phyloP scores from a whole-genome alignment of 2,888 invertebrate genomes.

The Pecten maximus region DNA sequence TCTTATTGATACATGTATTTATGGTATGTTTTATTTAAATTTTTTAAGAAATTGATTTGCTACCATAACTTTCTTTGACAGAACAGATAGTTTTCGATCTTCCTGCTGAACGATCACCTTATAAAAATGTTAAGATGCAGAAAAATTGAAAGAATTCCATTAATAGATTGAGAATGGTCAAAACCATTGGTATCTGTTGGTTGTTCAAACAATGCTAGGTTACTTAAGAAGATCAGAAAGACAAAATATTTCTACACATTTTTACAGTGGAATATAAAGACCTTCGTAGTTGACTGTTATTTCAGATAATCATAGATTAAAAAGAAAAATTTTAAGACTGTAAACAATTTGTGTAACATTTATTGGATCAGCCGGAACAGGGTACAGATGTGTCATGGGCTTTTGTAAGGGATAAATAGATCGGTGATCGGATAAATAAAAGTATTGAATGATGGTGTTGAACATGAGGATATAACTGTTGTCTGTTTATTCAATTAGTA shows the following conservation, averaged over 20 bases:
- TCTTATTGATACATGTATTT: neutral
- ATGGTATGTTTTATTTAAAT: neutral
- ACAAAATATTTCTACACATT: neutral
- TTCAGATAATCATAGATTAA: neutral
- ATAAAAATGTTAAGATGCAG: neutral
- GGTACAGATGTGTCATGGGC: neutral
- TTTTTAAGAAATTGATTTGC: neutral
- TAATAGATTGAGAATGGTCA: neutral
- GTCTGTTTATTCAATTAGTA: constrained; percentile 3
- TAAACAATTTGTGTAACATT: neutral
- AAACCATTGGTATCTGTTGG: neutral
- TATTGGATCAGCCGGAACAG: neutral
- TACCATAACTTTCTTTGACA: neutral
- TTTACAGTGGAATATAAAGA: neutral
- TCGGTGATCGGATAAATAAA: neutral
- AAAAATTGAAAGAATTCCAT: neutral
- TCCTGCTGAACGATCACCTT: neutral
- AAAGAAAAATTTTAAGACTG: constrained; percentile 11
- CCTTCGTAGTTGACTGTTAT: neutral
- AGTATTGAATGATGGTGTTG: neutral
- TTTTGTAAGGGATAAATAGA: neutral
- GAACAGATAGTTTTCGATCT: neutral
- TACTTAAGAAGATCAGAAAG: neutral
- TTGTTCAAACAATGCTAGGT: neutral
- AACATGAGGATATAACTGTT: neutral